A percentile compares a stretch with the other conserved stretches of the same genome.
Evolutionary conservation across 2,797 vertebrate species (phyloP).

Genomic region (Argentina silus): DNA sequence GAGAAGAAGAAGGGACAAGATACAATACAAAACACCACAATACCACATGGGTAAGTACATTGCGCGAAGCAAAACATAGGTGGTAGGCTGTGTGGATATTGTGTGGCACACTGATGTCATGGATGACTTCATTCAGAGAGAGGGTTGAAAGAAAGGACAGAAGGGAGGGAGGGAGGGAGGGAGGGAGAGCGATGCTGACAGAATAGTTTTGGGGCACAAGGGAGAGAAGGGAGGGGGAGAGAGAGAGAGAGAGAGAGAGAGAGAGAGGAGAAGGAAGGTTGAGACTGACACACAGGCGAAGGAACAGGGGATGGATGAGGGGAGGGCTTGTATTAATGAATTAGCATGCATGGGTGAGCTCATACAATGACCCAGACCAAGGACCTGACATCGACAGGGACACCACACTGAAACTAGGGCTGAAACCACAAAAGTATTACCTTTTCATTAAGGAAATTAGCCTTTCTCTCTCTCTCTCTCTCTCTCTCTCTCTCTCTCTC

Average conservation of each 20-base stretch:
- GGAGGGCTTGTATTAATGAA: constrained; percentile 56
- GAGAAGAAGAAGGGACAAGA: no score
- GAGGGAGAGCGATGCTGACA: neutral
- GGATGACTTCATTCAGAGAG: neutral
- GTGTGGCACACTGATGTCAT: no score
- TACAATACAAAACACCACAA: no score
- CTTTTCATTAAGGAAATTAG: constrained; percentile 50
- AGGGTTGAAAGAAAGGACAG: constrained; percentile 27
- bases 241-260: neutral
- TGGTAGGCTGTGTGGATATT: no score
- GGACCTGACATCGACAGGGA: constrained; percentile 52
- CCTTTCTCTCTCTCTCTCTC: constrained; percentile 48
- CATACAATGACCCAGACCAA: constrained; percentile 69
- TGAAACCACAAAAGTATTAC: neutral
- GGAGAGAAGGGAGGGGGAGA: neutral
- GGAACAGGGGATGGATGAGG: neutral
- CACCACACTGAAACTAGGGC: constrained; percentile 28
- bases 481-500: constrained; percentile 17
- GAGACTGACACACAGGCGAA: neutral
- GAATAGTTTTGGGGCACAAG: neutral
- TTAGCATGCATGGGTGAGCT: constrained; percentile 68
- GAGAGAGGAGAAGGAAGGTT: neutral
- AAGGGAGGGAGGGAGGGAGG: neutral
- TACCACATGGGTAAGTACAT: no score
- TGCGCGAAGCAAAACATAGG: no score